A percentile compares a stretch with the other conserved stretches of the same genome.
Evolutionary conservation across 2,797 vertebrate genomes (phyloP).

Genomic region (Pachyuromys duprasi): DNA sequence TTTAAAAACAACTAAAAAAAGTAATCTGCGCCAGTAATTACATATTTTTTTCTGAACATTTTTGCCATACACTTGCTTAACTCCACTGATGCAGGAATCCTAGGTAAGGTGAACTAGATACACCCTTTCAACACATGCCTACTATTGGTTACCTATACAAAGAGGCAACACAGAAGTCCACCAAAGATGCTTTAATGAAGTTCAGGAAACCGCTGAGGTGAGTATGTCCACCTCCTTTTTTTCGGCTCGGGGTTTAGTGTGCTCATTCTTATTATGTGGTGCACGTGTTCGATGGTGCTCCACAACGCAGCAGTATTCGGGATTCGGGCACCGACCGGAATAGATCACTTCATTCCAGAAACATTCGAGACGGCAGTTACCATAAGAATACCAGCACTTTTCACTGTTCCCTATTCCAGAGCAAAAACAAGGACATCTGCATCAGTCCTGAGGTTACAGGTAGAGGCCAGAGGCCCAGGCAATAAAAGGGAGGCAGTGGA

Average conservation of each 20-base stretch:
- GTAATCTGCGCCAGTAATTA: background rate
- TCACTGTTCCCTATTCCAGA: conserved; percentile 20
- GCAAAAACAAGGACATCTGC: background rate
- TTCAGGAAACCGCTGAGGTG: background rate
- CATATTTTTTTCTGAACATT: background rate
- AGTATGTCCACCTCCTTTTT: background rate
- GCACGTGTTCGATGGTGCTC: background rate
- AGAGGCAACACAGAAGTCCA: conserved; percentile 28
- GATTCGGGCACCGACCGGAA: conserved; percentile 17
- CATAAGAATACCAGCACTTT: conserved; percentile 60
- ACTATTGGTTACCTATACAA: background rate
- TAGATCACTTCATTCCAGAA: background rate
- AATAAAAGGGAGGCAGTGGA: background rate
- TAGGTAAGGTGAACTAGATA: background rate
- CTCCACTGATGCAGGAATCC: background rate
- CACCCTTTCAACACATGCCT: background rate
- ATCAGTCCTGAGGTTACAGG: background rate
- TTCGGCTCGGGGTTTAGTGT: background rate
- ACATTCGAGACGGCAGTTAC: conserved; percentile 52
- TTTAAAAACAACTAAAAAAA: background rate
- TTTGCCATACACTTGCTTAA: background rate
- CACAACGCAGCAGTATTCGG: conserved; percentile 60
- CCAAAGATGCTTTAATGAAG: conserved; percentile 28
- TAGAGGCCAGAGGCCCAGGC: background rate
- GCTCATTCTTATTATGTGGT: rapidly evolving